Evolutionary conservation across 2,888 invertebrate species (phyloP), one percentile per base, ranked within the genome.

Genomic region (Phlogophora meticulosa): DNA sequence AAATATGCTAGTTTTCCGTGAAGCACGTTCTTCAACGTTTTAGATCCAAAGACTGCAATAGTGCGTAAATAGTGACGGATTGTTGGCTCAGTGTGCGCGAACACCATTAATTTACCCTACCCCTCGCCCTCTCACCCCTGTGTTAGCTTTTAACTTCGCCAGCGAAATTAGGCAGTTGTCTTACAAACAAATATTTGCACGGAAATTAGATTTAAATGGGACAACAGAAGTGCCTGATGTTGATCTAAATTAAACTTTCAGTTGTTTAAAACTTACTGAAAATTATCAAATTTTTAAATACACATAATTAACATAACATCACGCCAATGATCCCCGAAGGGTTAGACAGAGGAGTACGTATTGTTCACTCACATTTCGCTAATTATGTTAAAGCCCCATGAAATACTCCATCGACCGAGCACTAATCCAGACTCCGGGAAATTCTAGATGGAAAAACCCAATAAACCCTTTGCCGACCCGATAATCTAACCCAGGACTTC

Each of bases 11-110:
- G 72, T 32, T 42, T 42, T n/a, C 20, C 13, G 9, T 53, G 13
- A 40, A 49, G 36, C 73, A 77, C 75, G 66, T 72, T 17, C 40
- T 7, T 34, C 2, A 36, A 63, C 48, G 57, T 67, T 61, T 58
- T 49, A 67, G 11, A 45, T 53, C 45, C 48, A 53, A 51, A 48
- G 60, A 66, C 45, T 48, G 73, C 74, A 76, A 76, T 78, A 78
- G 67, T 76, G 74, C 75, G 75, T 76, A 76, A 58, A 76, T 68
- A 59, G 58, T 78, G 78, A 78, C 73, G 62, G 74, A 78, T 78
- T 62, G 74, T 78, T 78, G 73, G 75, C 75, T 73, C 78, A 77
- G 20, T 72, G 73, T 61, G 78, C 43, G 40, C 22, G 62, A 73
- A 68, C 61, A 78, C 75, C 78, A 76, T 76, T 68, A 76, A 73